These are phyloP conservation scores for Lepeophtheirus salmonis DNA, from an alignment of 1,140 invertebrate species.

Conservation along the genomic window DNA sequence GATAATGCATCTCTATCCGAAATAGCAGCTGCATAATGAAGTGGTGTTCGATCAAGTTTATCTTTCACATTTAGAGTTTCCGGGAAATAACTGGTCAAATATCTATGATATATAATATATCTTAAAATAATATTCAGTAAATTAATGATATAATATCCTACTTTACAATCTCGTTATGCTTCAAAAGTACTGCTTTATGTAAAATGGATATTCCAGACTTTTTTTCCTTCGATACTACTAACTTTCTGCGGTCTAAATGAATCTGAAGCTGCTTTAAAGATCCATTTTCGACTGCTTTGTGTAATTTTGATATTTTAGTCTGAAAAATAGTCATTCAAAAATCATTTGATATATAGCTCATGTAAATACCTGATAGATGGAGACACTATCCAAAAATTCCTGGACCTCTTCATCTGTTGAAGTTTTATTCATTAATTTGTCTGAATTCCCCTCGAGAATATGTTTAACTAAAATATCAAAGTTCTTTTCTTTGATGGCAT, in stretches of 20 bases:
- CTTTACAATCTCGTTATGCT: constrained; percentile 29
- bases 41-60: constrained; percentile 58
- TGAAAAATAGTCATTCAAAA: no score
- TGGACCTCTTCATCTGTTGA: constrained; percentile 61
- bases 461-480: constrained; percentile 72
- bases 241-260: constrained; percentile 68
- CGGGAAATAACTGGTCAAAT: constrained; percentile 45
- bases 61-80: constrained; percentile 40
- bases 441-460: constrained; percentile 65
- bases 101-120: constrained; percentile 23
- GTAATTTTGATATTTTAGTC: constrained; percentile 71
- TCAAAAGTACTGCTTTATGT: constrained; percentile 66
- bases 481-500: constrained; percentile 45
- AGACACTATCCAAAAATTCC: constrained; percentile 69
- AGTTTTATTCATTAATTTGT: constrained; percentile 46
- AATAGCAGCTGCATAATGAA: constrained; percentile 66
- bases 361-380: constrained; percentile 71
- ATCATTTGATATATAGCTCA: no score
- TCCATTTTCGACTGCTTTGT: constrained; percentile 62
- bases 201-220: constrained; percentile 62
- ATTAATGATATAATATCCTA: neutral
- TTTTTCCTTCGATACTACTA: constrained; percentile 67
- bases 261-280: constrained; percentile 61
- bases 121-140: neutral
- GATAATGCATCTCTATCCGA: neutral